Evolutionary conservation across 2,888 invertebrate species (phyloP), one percentile per base, ranked within the genome.

Genomic region (Meliscaeva auricollis): DNA sequence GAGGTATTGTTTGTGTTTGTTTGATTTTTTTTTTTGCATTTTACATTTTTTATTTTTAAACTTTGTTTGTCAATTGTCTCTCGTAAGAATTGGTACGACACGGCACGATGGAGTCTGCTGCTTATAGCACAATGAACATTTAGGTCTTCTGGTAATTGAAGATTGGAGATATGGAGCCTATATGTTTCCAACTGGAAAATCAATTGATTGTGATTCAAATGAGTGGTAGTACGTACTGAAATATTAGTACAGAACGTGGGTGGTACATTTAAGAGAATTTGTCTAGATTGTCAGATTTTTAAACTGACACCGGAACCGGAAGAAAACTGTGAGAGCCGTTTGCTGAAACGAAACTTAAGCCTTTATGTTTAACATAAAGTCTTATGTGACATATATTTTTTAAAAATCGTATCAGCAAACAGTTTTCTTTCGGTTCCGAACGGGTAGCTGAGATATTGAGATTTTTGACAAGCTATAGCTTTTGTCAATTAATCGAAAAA

Each of bases 131-230:
- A 79, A 79, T 84, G 74, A 74, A 66, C 79, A 84, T 75, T 84
- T 62, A 75, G 83, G 83, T 84, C 79, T 84, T 75, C 79, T 69
- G 26, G 74, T 74, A 79, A 79, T 74, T 52, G 64, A 79, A 70
- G 83, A 84, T 79, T 48, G 68, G 44, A 35, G 62, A 83, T 69
- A 69, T 72, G n/a, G 70, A 50, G 0, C 15, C 8, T 0, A 13
- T 32, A n/a, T 7, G 30, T 7, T 54, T 22, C 6, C 6, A 26
- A 1, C 8, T 13, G 35, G 35, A 58, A 22, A 58, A 58, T 35
- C 35, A 35, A 35, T 60, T n/a, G n/a, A 41, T 20, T 20, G 4
- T 13, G 13, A 41, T n/a, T 20, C 4, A 20, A 22, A 9, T 58
- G 13, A 38, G 38, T 22, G 20, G 38, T n/a, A 8, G 22, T 60